phyloP scores from a whole-genome alignment of 2,113 vertebrate genomes.

The Mus spicilegus region DNA sequence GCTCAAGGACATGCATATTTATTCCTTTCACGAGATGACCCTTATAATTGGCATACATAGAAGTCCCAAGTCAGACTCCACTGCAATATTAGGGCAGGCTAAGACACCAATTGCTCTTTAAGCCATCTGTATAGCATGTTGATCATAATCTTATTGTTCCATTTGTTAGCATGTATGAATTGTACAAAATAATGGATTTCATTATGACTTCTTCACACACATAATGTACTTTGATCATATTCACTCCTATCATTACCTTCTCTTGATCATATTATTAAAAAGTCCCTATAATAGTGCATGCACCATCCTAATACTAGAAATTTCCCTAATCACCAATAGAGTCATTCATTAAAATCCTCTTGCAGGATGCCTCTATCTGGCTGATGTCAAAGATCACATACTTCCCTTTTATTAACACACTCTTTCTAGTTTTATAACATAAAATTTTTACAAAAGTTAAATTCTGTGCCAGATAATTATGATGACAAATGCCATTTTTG shows the following conservation, averaged over 20 bases:
- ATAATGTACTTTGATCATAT: neutral
- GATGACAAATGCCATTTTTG: neutral
- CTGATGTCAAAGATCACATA: neutral
- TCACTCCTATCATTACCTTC: neutral
- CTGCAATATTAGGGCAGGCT: neutral
- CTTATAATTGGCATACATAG: neutral
- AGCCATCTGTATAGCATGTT: neutral
- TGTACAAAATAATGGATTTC: neutral
- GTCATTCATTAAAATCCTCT: neutral
- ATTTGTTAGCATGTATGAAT: neutral
- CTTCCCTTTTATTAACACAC: neutral
- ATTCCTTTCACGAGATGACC: neutral
- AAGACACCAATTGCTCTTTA: neutral
- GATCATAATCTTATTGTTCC: neutral
- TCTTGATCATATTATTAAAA: neutral
- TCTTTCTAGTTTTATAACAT: neutral
- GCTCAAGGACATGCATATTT: neutral
- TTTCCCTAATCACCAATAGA: neutral
- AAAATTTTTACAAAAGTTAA: neutral
- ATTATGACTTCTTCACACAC: neutral
- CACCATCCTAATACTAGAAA: neutral
- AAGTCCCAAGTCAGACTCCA: neutral
- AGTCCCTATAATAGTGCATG: neutral
- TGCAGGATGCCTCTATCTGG: neutral
- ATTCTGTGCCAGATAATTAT: neutral